Evolutionary conservation across 2,888 invertebrate species (phyloP).

Genomic region (Meteorus colon): DNA sequence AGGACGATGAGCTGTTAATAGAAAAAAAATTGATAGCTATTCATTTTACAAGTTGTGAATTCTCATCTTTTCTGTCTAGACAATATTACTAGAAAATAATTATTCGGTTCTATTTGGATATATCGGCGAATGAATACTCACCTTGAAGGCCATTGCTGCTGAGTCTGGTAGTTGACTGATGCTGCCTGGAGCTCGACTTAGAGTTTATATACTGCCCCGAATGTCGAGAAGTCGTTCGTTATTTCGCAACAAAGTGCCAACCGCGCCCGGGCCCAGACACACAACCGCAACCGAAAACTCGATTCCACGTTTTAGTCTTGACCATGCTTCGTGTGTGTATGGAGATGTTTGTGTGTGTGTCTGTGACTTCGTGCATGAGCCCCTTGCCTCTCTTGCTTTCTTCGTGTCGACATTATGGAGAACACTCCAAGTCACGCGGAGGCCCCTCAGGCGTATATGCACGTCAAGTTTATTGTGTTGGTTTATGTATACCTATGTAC

Average conservation of each 20-base stretch:
- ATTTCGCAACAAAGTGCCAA: slow-evolving; percentile 48
- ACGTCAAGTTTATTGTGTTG: slow-evolving; percentile 34
- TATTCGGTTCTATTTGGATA: neutral
- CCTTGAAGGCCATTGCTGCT: slow-evolving; percentile 67
- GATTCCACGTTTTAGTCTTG: slow-evolving; percentile 42
- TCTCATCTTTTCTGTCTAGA: too few species aligned
- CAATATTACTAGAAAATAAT: too few species aligned
- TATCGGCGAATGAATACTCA: slow-evolving; percentile 50
- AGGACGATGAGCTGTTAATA: slow-evolving; percentile 63
- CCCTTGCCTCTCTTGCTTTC: slow-evolving; percentile 31
- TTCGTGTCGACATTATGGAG: slow-evolving; percentile 47
- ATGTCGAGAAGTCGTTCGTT: slow-evolving; percentile 46
- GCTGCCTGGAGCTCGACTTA: slow-evolving; percentile 46
- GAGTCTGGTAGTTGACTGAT: slow-evolving; percentile 58
- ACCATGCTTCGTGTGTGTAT: slow-evolving; percentile 23
- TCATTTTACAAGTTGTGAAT: neutral
- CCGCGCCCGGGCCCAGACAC: slow-evolving; percentile 33
- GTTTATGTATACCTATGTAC: neutral
- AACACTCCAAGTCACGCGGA: slow-evolving; percentile 34
- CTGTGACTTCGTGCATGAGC: slow-evolving; percentile 6
- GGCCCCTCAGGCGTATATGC: slow-evolving; percentile 13
- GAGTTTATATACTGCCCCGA: slow-evolving; percentile 53
- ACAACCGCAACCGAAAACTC: slow-evolving; percentile 43
- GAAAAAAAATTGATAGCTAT: neutral
- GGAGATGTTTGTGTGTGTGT: slow-evolving; percentile 8